Evolutionary conservation across 2,113 vertebrate genomes (phyloP).

Genomic region (Psilopsiagon aymara): DNA sequence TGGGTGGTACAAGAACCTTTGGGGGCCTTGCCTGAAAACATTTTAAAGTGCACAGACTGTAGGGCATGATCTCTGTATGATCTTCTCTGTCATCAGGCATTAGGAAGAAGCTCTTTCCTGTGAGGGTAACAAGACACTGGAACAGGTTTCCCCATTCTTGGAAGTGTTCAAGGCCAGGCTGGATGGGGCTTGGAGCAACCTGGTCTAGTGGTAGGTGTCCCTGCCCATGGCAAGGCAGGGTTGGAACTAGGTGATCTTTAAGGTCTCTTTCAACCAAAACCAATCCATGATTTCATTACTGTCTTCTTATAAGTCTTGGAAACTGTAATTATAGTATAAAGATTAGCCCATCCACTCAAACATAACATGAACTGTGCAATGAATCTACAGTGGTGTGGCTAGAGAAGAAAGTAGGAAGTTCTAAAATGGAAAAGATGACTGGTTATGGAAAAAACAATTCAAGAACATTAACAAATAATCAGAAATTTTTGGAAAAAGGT

Average conservation of each 20-base stretch:
- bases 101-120: neutral
- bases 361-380: neutral
- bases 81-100: neutral
- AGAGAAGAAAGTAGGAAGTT: neutral
- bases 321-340: neutral
- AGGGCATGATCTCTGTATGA: fast-evolving
- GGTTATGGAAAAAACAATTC: neutral
- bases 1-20: neutral
- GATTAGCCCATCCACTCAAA: neutral
- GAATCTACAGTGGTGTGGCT: neutral
- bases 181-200: neutral
- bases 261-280: neutral
- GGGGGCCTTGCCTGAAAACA: neutral
- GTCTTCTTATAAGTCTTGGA: neutral
- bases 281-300: neutral
- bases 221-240: neutral
- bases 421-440: neutral
- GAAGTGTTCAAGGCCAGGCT: neutral
- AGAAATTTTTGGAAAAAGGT: neutral
- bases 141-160: neutral
- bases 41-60: neutral
- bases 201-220: neutral
- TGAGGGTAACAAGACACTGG: neutral
- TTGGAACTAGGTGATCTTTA: neutral
- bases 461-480: neutral